Conservation (phyloP, 2,888 invertebrate genomes). For the Corbicula japonica region DNA sequence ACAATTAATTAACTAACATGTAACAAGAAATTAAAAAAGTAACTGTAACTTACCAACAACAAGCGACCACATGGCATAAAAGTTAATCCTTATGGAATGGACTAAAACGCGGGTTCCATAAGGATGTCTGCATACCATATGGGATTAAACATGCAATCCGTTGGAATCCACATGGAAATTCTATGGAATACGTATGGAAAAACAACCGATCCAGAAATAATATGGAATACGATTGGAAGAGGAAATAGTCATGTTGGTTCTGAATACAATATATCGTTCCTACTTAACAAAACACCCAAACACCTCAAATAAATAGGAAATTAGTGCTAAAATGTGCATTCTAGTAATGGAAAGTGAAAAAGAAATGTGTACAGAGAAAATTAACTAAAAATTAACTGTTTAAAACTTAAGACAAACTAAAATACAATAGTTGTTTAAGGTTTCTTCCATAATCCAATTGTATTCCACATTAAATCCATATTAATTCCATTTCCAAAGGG, state of each 20-base stretch:
- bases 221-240: slow-evolving; percentile 36
- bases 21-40: slow-evolving; percentile 10
- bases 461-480: slow-evolving; percentile 20
- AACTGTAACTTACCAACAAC: slow-evolving; percentile 36
- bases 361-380: no score
- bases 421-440: no score
- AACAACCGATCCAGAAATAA: slow-evolving; percentile 3
- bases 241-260: no score
- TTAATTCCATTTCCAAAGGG: slow-evolving; percentile 10
- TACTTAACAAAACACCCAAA: no score
- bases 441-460: no score
- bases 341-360: no score
- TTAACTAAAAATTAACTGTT: no score
- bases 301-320: no score
- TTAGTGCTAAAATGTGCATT: no score
- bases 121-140: slow-evolving; percentile 21
- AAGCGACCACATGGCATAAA: slow-evolving; percentile 23
- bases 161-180: slow-evolving; percentile 24
- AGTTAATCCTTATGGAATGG: slow-evolving; percentile 29
- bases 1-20: slow-evolving; percentile 7
- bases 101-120: slow-evolving; percentile 21
- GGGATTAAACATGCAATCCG: slow-evolving; percentile 37
- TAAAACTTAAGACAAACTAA: no score
- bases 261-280: no score
- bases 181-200: slow-evolving; percentile 22